Evolutionary conservation across 2,797 vertebrate genomes (phyloP).

Genomic region (Sebastes oblongus): DNA sequence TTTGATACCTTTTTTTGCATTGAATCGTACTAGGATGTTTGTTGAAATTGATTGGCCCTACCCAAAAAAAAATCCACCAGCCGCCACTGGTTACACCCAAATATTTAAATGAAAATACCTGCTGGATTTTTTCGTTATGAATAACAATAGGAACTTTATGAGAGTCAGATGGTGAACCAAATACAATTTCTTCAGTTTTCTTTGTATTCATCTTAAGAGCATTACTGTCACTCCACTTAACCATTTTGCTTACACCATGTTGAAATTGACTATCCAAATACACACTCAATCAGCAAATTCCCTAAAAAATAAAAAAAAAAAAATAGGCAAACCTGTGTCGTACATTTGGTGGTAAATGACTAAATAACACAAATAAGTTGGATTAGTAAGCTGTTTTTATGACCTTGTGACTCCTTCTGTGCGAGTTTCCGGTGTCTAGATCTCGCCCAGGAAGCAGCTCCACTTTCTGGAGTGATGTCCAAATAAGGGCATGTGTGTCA

Average conservation of each 20-base stretch:
- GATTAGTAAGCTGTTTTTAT: neutral
- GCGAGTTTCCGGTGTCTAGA: neutral
- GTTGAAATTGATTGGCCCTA: too few species aligned
- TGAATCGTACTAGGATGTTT: too few species aligned
- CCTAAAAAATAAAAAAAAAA: neutral
- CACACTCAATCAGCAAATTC: neutral
- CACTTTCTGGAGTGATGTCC: neutral
- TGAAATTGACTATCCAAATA: neutral
- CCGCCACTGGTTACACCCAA: fast-evolving
- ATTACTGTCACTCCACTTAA: too few species aligned
- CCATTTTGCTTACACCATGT: too few species aligned
- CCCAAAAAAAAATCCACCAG: too few species aligned
- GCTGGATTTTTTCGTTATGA: too few species aligned
- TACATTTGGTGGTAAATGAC: neutral
- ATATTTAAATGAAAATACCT: too few species aligned
- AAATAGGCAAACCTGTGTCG: neutral
- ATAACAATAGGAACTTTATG: too few species aligned
- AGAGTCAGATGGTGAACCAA: too few species aligned
- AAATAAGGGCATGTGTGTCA: neutral
- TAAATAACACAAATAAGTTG: neutral
- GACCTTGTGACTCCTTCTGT: neutral
- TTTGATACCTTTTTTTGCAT: too few species aligned
- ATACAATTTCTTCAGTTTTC: too few species aligned
- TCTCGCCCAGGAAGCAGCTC: neutral
- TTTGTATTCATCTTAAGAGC: too few species aligned